Evolutionary conservation across 23 tunicate genomes (phyloP).

Genomic region (Trididemnum nubilum): DNA sequence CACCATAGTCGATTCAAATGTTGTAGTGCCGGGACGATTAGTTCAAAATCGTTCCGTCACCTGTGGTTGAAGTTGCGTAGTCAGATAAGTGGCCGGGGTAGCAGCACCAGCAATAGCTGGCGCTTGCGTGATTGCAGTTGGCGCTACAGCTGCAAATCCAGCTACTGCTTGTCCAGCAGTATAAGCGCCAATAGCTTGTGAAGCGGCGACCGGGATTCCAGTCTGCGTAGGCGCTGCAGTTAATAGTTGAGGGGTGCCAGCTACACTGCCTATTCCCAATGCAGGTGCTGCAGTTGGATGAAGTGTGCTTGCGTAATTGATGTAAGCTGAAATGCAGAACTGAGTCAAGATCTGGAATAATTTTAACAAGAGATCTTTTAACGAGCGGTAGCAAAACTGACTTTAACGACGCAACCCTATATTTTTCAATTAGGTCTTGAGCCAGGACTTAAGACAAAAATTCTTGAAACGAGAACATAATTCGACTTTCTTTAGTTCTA

Average conservation of each 20-base stretch:
- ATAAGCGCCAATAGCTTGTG: conserved; percentile 32
- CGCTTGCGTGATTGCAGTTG: conserved; percentile 21
- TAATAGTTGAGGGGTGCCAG: conserved; percentile 43
- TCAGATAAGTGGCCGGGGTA: conserved; percentile 49
- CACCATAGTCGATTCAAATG: too few species aligned
- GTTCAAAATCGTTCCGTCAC: conserved; percentile 49
- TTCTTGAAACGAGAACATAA: too few species aligned
- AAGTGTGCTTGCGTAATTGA: conserved; percentile 23
- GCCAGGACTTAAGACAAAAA: too few species aligned
- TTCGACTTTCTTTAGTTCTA: too few species aligned
- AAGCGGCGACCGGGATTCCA: conserved; percentile 32
- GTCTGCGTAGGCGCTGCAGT: conserved; percentile 59
- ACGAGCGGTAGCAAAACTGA: too few species aligned
- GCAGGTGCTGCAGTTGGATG: conserved; percentile 43
- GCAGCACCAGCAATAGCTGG: conserved; percentile 44
- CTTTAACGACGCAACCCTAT: too few species aligned
- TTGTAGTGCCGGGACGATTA: not conserved
- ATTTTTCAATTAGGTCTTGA: too few species aligned
- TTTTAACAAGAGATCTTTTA: too few species aligned
- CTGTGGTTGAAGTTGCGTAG: conserved; percentile 73
- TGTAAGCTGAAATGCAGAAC: too few species aligned
- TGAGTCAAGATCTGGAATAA: too few species aligned
- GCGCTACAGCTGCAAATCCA: conserved; percentile 48
- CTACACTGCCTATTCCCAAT: conserved; percentile 18
- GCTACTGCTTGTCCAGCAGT: conserved; percentile 43